Evolutionary conservation across 2,797 vertebrate genomes (phyloP).

Genomic region (Oryzias sinensis): DNA sequence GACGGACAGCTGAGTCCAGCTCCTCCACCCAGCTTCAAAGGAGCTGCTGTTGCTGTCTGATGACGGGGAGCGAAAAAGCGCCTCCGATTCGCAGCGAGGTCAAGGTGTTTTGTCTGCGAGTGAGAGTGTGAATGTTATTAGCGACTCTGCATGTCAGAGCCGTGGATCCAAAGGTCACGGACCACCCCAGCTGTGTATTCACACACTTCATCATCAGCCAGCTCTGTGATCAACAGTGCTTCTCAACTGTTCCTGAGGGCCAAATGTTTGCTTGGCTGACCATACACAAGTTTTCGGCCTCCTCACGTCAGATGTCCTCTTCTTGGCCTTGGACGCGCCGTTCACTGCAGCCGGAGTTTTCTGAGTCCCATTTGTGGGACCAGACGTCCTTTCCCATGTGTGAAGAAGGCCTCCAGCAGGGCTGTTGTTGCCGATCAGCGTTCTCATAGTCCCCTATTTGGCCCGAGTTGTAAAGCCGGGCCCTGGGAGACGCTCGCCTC

Average conservation of each 20-base stretch:
- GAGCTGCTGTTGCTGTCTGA: constrained; percentile 28
- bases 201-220: constrained; percentile 55
- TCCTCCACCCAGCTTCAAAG: constrained; percentile 27
- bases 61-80: constrained; percentile 5
- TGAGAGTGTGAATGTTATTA: constrained; percentile 50
- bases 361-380: constrained; percentile 56
- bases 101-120: constrained; percentile 43
- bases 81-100: constrained; percentile 31
- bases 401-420: constrained; percentile 68
- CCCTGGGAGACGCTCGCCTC: constrained; percentile 67
- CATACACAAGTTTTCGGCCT: constrained; percentile 42
- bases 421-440: constrained; percentile 58
- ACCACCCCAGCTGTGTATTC: constrained; percentile 70
- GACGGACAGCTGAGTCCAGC: constrained; percentile 27
- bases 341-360: constrained; percentile 50
- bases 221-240: constrained; percentile 49
- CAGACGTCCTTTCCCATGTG: constrained; percentile 73
- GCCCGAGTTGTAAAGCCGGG: constrained; percentile 67
- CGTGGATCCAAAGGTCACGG: constrained; percentile 68
- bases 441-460: constrained; percentile 64
- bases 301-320: constrained; percentile 37
- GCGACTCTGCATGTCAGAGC: constrained; percentile 58
- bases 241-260: constrained; percentile 39
- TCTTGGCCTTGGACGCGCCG: constrained; percentile 47
- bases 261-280: constrained; percentile 43